phyloP scores from a whole-genome alignment of 2,113 vertebrate genomes.

The Alces alces region DNA sequence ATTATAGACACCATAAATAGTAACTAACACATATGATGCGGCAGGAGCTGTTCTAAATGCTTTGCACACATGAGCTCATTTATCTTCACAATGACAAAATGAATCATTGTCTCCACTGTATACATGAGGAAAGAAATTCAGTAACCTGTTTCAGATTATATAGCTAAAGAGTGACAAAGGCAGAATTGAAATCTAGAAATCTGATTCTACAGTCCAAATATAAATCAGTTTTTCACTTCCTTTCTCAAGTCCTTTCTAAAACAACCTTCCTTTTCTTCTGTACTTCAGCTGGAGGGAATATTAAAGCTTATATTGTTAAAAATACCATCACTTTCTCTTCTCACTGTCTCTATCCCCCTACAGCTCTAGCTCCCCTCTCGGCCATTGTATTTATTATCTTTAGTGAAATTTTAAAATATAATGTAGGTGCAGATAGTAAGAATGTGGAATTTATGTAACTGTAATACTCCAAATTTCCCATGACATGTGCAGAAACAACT shows the following conservation, averaged over 20 bases:
- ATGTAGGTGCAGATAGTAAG: neutral
- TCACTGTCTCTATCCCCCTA: neutral
- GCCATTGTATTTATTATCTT: neutral
- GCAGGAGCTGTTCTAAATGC: neutral
- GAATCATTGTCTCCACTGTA: neutral
- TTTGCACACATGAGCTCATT: neutral
- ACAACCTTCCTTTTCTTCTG: neutral
- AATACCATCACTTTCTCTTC: neutral
- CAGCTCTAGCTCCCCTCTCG: neutral
- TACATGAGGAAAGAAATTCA: neutral
- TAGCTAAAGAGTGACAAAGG: neutral
- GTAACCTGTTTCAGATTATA: neutral
- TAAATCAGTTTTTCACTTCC: neutral
- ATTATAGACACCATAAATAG: neutral
- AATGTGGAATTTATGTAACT: neutral
- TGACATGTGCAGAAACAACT: neutral
- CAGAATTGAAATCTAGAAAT: neutral
- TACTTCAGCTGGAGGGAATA: neutral
- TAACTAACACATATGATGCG: neutral
- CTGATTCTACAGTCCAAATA: neutral
- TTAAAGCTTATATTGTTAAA: neutral
- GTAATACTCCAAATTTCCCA: neutral
- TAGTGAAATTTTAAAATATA: neutral
- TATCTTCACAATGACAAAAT: neutral
- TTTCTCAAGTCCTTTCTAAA: constrained; percentile 8